Conservation (phyloP, 2,797 vertebrate species). For the Tragelaphus oryx region DNA sequence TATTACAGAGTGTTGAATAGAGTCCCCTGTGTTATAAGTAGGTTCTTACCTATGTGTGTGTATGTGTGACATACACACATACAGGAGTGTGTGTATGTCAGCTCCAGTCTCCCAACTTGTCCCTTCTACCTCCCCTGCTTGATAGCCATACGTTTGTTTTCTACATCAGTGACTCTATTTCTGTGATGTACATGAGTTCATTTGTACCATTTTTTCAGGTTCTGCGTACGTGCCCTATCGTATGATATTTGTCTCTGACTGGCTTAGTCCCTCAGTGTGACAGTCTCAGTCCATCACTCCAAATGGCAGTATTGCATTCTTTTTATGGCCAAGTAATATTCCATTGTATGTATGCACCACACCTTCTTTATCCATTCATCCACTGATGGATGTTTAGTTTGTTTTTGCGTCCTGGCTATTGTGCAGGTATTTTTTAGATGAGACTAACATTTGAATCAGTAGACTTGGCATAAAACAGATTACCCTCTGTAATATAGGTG, state of each 20-base stretch:
- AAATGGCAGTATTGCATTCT: background rate
- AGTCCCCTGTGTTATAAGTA: background rate
- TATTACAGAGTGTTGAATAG: background rate
- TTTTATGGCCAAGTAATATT: background rate
- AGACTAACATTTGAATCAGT: background rate
- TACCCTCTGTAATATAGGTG: background rate
- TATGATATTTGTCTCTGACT: background rate
- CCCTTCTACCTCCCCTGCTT: background rate
- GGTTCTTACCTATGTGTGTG: background rate
- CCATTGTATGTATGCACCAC: background rate
- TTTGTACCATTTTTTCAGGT: background rate
- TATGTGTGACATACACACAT: no score
- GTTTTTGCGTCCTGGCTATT: background rate
- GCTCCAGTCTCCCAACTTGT: background rate
- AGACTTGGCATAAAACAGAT: background rate
- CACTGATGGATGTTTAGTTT: background rate
- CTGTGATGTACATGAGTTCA: background rate
- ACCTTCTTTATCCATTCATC: background rate
- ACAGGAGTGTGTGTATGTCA: background rate
- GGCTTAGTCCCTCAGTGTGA: background rate
- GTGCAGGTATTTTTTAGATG: background rate
- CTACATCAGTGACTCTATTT: background rate
- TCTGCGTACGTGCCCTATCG: background rate
- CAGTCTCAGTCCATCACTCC: background rate
- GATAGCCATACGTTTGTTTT: background rate